phyloP scores from a whole-genome alignment of 2,797 vertebrate species.

The Hephaestus fuliginosus region DNA sequence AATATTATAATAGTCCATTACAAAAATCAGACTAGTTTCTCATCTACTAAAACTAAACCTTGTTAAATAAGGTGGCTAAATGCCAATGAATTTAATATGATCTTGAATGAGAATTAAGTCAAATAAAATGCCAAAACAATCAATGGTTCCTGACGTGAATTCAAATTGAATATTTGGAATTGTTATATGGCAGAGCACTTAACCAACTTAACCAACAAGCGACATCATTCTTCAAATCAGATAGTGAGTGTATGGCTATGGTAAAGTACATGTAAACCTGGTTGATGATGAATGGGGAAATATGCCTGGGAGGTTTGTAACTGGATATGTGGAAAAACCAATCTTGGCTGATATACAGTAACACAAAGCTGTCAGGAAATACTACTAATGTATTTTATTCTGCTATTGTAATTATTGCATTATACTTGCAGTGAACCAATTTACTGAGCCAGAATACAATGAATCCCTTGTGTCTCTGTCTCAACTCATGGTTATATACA shows the following conservation, averaged over 20 bases:
- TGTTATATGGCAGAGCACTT: slow-evolving; percentile 29
- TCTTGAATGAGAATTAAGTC: slow-evolving; percentile 1
- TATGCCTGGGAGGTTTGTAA: neutral
- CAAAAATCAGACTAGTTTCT: neutral
- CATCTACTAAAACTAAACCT: slow-evolving; percentile 27
- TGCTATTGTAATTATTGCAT: neutral
- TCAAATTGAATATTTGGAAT: slow-evolving; percentile 16
- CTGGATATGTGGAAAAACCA: neutral
- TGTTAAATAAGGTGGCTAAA: slow-evolving; percentile 13
- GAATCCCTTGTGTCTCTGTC: slow-evolving; percentile 18
- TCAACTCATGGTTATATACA: neutral
- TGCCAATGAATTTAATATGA: slow-evolving; percentile 15
- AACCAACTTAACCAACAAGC: slow-evolving; percentile 15
- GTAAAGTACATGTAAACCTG: slow-evolving; percentile 15
- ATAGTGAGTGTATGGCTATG: slow-evolving; percentile 13
- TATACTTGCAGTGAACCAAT: slow-evolving; percentile 28
- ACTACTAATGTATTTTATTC: neutral
- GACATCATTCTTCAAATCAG: slow-evolving; percentile 17
- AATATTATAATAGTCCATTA: neutral
- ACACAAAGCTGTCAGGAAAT: neutral
- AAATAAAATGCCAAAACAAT: slow-evolving; percentile 22
- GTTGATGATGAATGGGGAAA: slow-evolving; percentile 8
- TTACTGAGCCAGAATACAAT: slow-evolving; percentile 18
- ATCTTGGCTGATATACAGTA: neutral
- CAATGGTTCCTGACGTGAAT: slow-evolving; percentile 13